Evolutionary conservation across 1,140 invertebrate genomes (phyloP), one percentile per base, ranked within the genome.

Genomic region (Sycobia sp.): DNA sequence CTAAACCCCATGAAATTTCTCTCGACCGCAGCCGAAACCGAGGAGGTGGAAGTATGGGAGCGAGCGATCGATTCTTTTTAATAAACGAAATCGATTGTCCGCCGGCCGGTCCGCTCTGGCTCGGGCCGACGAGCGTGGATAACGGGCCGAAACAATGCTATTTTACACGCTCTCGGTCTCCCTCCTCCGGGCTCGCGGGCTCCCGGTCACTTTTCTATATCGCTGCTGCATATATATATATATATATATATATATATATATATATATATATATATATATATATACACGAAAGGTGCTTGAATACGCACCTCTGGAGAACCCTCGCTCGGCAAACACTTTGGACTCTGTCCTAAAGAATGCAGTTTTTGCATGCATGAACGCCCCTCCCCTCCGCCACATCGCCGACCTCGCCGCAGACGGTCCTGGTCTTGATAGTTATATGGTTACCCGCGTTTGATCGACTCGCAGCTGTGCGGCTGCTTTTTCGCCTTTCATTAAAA

Each of bases 291-390:
- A n/a, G n/a, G n/a, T n/a, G n/a, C n/a, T n/a, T n/a, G n/a, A n/a
- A n/a, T n/a, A 46, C 41, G 10, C 41, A 13, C 44, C n/a, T 27
- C n/a, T 36, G 27, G 27, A 57, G 41, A 11, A 34, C 18, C 27
- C 54, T 57, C 18, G 18, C 54, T 57, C 18, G 18, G 46, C 8
- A 7, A 46, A 13, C 18, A 32, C 41, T 34, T 34, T 9, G 41
- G 18, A 10, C 53, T 57, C 14, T 32, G 20, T 13, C 23, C 50
- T 53, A 23, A 57, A 57, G 23, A 56, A 57, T 20, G 41, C 16
- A 57, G 54, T 46, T 57, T 57, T 57, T 46, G 41, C 41, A 46
- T n/a, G n/a, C n/a, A n/a, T n/a, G n/a, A n/a, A n/a, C n/a, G n/a
- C n/a, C 41, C 54, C 54, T 46, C 41, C 13, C 41, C 34, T 1